phyloP scores from a whole-genome alignment of 1,140 invertebrate species.

The Atopsyche davidsoni region DNA sequence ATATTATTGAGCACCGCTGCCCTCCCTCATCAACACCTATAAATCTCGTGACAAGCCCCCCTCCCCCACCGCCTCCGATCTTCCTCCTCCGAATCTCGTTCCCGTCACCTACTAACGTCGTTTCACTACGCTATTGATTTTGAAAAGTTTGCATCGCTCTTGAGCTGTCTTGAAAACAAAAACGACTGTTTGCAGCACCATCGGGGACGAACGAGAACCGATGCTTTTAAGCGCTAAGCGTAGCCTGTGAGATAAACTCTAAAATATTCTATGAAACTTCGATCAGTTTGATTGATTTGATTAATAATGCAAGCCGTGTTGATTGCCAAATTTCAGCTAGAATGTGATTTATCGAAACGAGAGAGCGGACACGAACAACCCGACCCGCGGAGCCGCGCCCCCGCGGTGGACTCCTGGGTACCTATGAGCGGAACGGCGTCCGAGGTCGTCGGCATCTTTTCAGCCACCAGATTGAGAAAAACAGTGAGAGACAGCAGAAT shows the following conservation, averaged over 20 bases:
- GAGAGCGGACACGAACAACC: too few species aligned
- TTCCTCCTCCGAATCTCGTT: conserved; percentile 3
- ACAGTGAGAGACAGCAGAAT: conserved; percentile 98
- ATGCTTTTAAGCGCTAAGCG: too few species aligned
- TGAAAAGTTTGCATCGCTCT: conserved; percentile 10
- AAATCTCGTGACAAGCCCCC: conserved; percentile 24
- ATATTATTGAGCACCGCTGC: conserved; percentile 23
- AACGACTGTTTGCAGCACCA: too few species aligned
- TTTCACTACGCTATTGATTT: conserved; percentile 16
- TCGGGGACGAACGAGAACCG: too few species aligned
- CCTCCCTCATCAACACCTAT: conserved; percentile 24
- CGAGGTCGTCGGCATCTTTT: conserved; percentile 87
- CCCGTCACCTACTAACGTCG: conserved; percentile 3
- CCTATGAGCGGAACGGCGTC: conserved; percentile 74
- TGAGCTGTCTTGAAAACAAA: too few species aligned
- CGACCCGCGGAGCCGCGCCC: conserved; percentile 8
- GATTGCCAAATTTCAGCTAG: too few species aligned
- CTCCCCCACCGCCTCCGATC: background rate
- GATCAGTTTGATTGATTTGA: too few species aligned
- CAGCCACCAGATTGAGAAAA: conserved; percentile 91
- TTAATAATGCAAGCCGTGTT: too few species aligned
- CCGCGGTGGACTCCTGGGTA: conserved; percentile 37
- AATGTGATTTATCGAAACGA: too few species aligned
- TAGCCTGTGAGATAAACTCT: too few species aligned
- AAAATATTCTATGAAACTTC: too few species aligned